phyloP scores from a whole-genome alignment of 2,888 invertebrate genomes.

The Norana najaformis region DNA sequence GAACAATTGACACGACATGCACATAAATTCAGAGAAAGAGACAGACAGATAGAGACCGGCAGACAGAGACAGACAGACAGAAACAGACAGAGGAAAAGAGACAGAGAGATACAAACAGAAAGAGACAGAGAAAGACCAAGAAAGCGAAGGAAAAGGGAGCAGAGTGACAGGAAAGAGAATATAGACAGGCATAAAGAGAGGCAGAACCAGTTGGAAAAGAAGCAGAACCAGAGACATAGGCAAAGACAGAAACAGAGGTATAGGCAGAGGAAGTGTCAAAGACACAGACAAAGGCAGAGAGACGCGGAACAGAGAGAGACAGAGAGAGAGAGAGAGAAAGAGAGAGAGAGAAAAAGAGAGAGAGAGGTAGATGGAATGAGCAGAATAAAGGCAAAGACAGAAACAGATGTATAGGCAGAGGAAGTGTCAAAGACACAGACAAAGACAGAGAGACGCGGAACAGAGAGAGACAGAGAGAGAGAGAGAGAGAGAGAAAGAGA shows the following conservation, averaged over 20 bases:
- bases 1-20: not conserved
- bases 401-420: not conserved
- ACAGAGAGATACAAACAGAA: not conserved
- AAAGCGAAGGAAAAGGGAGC: not conserved
- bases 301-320: constrained; percentile 24
- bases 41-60: not conserved
- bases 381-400: constrained; percentile 14
- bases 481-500: not conserved
- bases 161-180: not conserved
- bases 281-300: constrained; percentile 28
- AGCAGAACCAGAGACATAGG: constrained; percentile 17
- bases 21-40: not conserved
- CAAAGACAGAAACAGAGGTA: constrained; percentile 33
- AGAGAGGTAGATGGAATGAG: not conserved
- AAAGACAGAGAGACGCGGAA: not conserved
- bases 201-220: not conserved
- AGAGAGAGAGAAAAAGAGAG: not conserved
- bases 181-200: not conserved
- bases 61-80: not conserved
- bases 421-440: not conserved
- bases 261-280: constrained; percentile 34
- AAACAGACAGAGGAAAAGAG: not conserved
- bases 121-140: not conserved
- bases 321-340: constrained; percentile 16
- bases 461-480: not conserved